phyloP scores from a whole-genome alignment of 2,113 vertebrate genomes.

The Rynchops niger region DNA sequence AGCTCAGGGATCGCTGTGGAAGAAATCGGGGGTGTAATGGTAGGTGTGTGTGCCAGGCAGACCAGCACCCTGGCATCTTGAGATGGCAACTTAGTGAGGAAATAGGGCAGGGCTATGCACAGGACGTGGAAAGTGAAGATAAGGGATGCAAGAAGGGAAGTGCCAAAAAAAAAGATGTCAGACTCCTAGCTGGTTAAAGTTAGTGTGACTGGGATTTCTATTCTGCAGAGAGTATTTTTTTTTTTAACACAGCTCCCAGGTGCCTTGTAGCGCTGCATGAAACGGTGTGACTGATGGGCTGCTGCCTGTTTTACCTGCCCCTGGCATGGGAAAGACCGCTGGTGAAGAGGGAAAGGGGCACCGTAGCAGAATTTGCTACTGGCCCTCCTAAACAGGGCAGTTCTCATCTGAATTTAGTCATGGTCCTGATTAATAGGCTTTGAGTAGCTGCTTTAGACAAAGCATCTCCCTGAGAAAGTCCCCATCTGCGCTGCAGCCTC shows the following conservation, averaged over 20 bases:
- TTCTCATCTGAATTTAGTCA: not conserved
- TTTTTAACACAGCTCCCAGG: not conserved
- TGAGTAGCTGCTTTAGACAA: not conserved
- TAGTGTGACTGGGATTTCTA: not conserved
- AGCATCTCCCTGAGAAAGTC: slow-evolving; percentile 34
- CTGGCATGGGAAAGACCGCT: not conserved
- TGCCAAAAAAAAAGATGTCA: not conserved
- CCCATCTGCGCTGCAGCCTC: not conserved
- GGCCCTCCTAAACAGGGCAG: not conserved
- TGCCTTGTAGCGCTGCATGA: not conserved
- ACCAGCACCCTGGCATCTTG: not conserved
- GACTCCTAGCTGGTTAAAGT: not conserved
- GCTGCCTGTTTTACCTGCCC: not conserved
- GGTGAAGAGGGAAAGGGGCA: not conserved
- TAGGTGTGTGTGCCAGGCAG: not conserved
- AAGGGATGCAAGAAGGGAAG: not conserved
- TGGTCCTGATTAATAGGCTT: not conserved
- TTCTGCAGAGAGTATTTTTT: not conserved
- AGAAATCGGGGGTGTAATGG: rapidly evolving
- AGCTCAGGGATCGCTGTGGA: not conserved
- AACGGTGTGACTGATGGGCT: not conserved
- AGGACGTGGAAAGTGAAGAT: not conserved
- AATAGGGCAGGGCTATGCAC: not conserved
- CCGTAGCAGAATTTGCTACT: not conserved
- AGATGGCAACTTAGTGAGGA: not conserved